Evolutionary conservation across 2,113 vertebrate species (phyloP), one percentile per base, ranked within the genome.

Genomic region (Chauna torquata): DNA sequence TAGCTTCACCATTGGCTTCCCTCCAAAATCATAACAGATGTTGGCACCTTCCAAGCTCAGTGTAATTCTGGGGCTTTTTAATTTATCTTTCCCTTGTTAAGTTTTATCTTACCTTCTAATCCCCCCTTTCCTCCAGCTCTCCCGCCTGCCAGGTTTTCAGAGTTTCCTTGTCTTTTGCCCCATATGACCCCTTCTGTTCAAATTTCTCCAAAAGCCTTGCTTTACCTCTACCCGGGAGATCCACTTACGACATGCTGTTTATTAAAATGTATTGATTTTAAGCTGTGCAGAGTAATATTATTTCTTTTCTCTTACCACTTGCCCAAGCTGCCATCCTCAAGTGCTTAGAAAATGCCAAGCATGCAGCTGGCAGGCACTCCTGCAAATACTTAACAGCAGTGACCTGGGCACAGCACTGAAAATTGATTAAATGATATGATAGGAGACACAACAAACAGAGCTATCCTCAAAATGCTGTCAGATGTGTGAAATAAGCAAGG

Each of bases 1-100:
- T 82, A 76, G 30, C 22, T 83, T 88, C 40, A 91, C 30, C 1
- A 1, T 16, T 94, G 77, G 40, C 38, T 82, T 95, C 61, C 66
- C 54, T 87, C 88, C 86, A 87, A 65, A 96, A 79, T 82, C n/a
- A 28, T 65, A 94, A 44, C 42, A 87, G 16, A 95, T 68, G 28
- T 34, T 36, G 87, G 52, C 52, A 86, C 77, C 77, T 85, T 92
- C 88, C 52, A 86, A 91, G 57, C 16, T 79, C 77, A 72, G 1
- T 49, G 32, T 62, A 92, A 49, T 78, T 84, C 34, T 86, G 40
- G 0, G 6, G 47, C 17, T 16, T 84, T 90, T 71, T 34, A 72
- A 94, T 86, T 88, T 72, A 61, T 89, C 47, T 68, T 81, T n/a
- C 10, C 22, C 42, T 79, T 42, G 6, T 50, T 76, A 82, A 77